Percentiles rank a stretch among this genome's conserved stretches.
Conservation (phyloP, 2,888 invertebrate genomes). For the Euclidia mi region DNA sequence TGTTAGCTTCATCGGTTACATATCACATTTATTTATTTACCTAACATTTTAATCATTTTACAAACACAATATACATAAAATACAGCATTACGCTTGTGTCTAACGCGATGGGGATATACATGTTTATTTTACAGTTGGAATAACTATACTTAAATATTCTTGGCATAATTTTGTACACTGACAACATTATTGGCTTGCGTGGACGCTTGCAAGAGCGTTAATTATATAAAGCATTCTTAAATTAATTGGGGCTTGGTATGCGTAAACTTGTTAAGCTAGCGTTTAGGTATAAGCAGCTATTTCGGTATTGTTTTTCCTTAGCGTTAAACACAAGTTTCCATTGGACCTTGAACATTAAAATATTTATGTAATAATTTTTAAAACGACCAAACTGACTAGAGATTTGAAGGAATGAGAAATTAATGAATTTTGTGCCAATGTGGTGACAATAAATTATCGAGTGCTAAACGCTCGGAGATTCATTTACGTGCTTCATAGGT, state of each 20-base stretch:
- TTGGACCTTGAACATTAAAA: constrained; percentile 25
- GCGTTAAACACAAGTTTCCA: constrained; percentile 23
- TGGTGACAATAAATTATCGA: constrained; percentile 24
- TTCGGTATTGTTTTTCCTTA: neutral
- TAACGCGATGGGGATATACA: constrained; percentile 12
- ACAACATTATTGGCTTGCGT: constrained; percentile 7
- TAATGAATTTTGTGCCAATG: constrained; percentile 44
- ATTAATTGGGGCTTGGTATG: constrained; percentile 22
- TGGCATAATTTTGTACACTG: constrained; percentile 4
- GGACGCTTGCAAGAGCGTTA: constrained; percentile 7
- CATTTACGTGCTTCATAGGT: constrained; percentile 43
- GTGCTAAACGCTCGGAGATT: constrained; percentile 45
- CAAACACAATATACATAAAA: constrained; percentile 12
- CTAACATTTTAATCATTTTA: constrained; percentile 51
- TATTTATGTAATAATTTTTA: constrained; percentile 32
- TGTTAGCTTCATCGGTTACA: constrained; percentile 69
- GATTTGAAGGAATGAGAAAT: constrained; percentile 34
- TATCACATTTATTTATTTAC: constrained; percentile 84
- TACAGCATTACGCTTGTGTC: constrained; percentile 14
- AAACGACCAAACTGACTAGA: constrained; percentile 42
- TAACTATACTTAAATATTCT: constrained; percentile 3
- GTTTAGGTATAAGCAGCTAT: neutral
- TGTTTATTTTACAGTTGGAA: neutral
- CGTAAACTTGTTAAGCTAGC: no score
- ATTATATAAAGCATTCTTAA: constrained; percentile 10